Evolutionary conservation across 2,797 vertebrate species (phyloP), one percentile per base, ranked within the genome.

Genomic region (Sebastiscus albofasciatus): DNA sequence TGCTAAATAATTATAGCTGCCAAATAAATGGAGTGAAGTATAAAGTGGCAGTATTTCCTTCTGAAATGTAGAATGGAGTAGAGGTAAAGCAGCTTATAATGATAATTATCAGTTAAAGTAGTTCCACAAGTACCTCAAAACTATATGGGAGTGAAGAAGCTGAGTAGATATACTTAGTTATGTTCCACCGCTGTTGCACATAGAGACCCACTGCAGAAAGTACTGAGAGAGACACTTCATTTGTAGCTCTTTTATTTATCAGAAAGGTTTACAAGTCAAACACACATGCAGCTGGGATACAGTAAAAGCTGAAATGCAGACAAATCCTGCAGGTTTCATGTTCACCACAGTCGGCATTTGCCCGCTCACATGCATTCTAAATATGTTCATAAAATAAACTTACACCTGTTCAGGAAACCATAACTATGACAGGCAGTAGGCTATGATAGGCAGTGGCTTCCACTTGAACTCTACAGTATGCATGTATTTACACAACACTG

Each of bases 241-340:
- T 52, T 52, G 49, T n/a, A 14, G 18, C 55, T 70, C 3, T 72
- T 84, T 79, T 82, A 80, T 88, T 66, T 2, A 66, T 79, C 9
- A 59, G 1, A 77, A 56, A 49, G 1, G 27, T 79, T 82, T 78
- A 75, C 13, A 81, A 52, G 27, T 60, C 8, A 56, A 85, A 67
- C 10, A 29, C 6, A 33, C 60, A 6, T 59, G 13, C 58, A 27
- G 13, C 52, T 20, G 11, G 56, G 16, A 75, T 34, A 77, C n/a
- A 73, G 13, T 77, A 20, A 33, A 82, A 71, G 60, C 54, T 49
- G n/a, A 76, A 74, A 87, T 71, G 7, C 4, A 59, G 31, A 69
- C 6, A 62, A 56, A 69, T 27, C 11, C 10, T 36, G 8, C 11
- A 27, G 18, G 6, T 68, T 67, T 86, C n/a, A 27, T 33, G 6